Evolutionary conservation across 2,888 invertebrate species (phyloP).

Genomic region (Sesia apiformis): DNA sequence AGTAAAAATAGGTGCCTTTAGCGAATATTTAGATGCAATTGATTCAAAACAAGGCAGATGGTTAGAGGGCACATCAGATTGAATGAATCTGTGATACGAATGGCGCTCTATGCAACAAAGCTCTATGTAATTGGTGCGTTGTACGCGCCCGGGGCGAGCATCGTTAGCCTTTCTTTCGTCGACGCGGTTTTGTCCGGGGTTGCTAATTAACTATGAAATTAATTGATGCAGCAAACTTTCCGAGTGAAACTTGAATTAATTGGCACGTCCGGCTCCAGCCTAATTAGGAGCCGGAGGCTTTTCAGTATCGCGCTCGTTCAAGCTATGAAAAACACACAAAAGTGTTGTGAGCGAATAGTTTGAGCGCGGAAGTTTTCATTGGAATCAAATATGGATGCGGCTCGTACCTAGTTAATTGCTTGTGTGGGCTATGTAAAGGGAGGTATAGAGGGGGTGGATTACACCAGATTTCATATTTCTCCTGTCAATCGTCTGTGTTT

Average conservation of each 20-base stretch:
- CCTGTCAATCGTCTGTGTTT: neutral
- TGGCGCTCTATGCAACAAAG: constrained; percentile 44
- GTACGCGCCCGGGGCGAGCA: constrained; percentile 53
- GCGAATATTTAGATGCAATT: neutral
- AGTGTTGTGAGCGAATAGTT: constrained; percentile 56
- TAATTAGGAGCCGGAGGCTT: constrained; percentile 73
- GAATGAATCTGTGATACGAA: constrained; percentile 38
- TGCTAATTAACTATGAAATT: constrained; percentile 75
- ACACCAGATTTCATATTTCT: neutral
- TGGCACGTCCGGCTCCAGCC: constrained; percentile 74
- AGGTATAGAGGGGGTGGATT: neutral
- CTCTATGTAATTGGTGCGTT: constrained; percentile 63
- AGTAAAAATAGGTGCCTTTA: neutral
- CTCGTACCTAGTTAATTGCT: constrained; percentile 5
- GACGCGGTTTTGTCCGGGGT: constrained; percentile 64
- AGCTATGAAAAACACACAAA: constrained; percentile 70
- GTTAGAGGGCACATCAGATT: constrained; percentile 21
- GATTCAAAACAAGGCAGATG: constrained; percentile 2
- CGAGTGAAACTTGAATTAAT: constrained; percentile 75
- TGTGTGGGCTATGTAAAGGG: neutral
- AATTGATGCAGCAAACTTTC: constrained; percentile 75
- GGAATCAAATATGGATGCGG: constrained; percentile 15
- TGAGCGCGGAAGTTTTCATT: constrained; percentile 22
- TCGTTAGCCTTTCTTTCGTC: constrained; percentile 69
- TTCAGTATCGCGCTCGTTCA: constrained; percentile 67